Conservation (phyloP, 2,888 invertebrate genomes). For the Thereva nobilitata region DNA sequence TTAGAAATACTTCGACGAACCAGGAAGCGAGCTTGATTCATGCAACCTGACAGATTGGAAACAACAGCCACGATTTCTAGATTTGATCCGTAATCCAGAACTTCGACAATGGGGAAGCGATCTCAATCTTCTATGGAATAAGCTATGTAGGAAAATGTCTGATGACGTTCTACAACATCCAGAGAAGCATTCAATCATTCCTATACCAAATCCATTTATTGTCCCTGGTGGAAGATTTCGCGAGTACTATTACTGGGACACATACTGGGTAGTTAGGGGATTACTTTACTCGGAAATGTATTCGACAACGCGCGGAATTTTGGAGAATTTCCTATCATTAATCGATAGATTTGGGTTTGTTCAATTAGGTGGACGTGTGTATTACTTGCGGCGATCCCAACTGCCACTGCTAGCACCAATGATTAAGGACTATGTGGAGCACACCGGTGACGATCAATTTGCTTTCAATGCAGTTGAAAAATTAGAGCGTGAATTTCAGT, state of each 20-base stretch:
- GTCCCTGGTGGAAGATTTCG: slow-evolving; percentile 90
- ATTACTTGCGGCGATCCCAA: slow-evolving; percentile 81
- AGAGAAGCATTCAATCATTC: slow-evolving; percentile 82
- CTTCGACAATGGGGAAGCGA: slow-evolving; percentile 74
- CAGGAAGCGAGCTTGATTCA: slow-evolving; percentile 65
- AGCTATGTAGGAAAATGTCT: slow-evolving; percentile 76
- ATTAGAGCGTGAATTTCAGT: slow-evolving; percentile 78
- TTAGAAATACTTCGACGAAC: slow-evolving; percentile 23
- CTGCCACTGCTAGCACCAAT: slow-evolving; percentile 81
- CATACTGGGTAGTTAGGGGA: slow-evolving; percentile 91
- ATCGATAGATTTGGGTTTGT: slow-evolving; percentile 79
- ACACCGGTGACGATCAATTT: slow-evolving; percentile 71
- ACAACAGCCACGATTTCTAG: slow-evolving; percentile 71
- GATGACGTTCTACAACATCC: slow-evolving; percentile 69
- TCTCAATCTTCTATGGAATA: slow-evolving; percentile 75
- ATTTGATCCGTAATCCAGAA: slow-evolving; percentile 70
- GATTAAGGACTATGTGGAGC: slow-evolving; percentile 77
- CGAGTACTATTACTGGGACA: slow-evolving; percentile 94
- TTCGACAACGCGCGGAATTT: slow-evolving; percentile 78
- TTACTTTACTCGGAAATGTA: slow-evolving; percentile 84
- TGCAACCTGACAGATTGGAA: slow-evolving; percentile 79
- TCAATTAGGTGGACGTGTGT: slow-evolving; percentile 90
- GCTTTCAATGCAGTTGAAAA: slow-evolving; percentile 65
- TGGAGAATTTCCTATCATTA: slow-evolving; percentile 81
- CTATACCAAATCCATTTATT: slow-evolving; percentile 81